Evolutionary conservation across 2,113 vertebrate species (phyloP), one percentile per base, ranked within the genome.

Genomic region (Gobio gobio): DNA sequence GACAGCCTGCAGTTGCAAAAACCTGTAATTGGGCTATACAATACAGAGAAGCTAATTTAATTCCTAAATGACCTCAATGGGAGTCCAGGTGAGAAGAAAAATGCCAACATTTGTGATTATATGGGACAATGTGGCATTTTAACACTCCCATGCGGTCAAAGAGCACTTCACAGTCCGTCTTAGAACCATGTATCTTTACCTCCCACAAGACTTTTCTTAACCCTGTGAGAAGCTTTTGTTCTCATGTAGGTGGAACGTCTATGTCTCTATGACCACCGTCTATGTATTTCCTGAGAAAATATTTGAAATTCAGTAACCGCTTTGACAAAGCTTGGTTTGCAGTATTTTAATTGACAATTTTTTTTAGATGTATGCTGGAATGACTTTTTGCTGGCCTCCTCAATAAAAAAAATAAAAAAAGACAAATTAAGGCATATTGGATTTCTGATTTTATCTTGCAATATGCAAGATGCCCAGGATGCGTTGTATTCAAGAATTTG

Each of bases 61-160:
- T 73, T 73, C 43, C 12, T 47, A 43, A 5, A 24, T 73, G 70
- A 47, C 70, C 43, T 73, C 43, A 1, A 47, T 73, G n/a, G 12
- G 22, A 73, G 70, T 73, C 43, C 43, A 45, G n/a, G 70, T 73
- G 43, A 73, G 40, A 13, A 73, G 70, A 47, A 24, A 73, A 77
- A 77, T 77, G 51, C 58, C 40, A 77, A 16, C 22, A 58, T 80
- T 45, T 73, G 43, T 86, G 36, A 86, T 74, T 81, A 54, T 70
- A 78, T 59, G 73, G 61, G 61, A 76, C n/a, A 86, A 49, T 77
- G 72, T 83, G 24, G 20, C 79, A 74, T 77, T 86, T 86, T 24
- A 58, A 33, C 49, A 70, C 84, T 63, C 63, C 61, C 18, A 10
- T 64, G 16, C 61, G 54, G 64, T 78, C 36, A 78, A 24, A 81